Evolutionary conservation across 2,888 invertebrate genomes (phyloP).

Genomic region (Drosophila suboccidentalis): DNA sequence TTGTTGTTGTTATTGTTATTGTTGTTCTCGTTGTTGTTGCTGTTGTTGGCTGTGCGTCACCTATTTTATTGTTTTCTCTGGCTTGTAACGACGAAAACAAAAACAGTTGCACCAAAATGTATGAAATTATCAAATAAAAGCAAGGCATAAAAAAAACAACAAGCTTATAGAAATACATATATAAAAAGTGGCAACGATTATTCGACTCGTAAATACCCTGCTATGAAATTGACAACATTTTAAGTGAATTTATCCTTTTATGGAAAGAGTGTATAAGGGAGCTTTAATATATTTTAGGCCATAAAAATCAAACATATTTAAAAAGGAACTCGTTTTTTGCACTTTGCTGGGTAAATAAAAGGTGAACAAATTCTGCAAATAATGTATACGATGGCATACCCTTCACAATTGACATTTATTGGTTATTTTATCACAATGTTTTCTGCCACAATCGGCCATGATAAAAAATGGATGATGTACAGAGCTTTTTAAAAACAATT

Average conservation of each 20-base stretch:
- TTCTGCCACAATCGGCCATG: not conserved
- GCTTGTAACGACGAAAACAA: slow-evolving; percentile 63
- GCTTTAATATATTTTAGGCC: no score
- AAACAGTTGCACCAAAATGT: slow-evolving; percentile 67
- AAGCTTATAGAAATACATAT: slow-evolving; percentile 18
- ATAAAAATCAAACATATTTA: no score
- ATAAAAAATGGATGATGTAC: slow-evolving; percentile 1
- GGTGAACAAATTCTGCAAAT: not conserved
- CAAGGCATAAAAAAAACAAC: slow-evolving; percentile 39
- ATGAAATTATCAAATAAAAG: slow-evolving; percentile 77
- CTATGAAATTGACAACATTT: no score
- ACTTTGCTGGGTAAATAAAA: no score
- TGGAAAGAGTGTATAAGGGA: no score
- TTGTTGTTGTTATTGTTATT: slow-evolving; percentile 23
- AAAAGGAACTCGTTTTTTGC: no score
- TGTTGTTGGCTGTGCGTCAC: slow-evolving; percentile 49
- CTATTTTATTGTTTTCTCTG: slow-evolving; percentile 63
- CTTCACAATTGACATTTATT: not conserved
- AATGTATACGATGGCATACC: not conserved
- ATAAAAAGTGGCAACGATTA: slow-evolving; percentile 2
- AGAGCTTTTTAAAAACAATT: slow-evolving; percentile 34
- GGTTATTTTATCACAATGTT: not conserved
- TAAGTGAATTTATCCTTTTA: no score
- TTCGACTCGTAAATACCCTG: slow-evolving; percentile 18
- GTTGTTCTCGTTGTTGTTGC: slow-evolving; percentile 24